Percentiles rank a stretch among this genome's conserved stretches.
Evolutionary conservation across 2,797 vertebrate species (phyloP).

Genomic region (Adelosebastes latens): DNA sequence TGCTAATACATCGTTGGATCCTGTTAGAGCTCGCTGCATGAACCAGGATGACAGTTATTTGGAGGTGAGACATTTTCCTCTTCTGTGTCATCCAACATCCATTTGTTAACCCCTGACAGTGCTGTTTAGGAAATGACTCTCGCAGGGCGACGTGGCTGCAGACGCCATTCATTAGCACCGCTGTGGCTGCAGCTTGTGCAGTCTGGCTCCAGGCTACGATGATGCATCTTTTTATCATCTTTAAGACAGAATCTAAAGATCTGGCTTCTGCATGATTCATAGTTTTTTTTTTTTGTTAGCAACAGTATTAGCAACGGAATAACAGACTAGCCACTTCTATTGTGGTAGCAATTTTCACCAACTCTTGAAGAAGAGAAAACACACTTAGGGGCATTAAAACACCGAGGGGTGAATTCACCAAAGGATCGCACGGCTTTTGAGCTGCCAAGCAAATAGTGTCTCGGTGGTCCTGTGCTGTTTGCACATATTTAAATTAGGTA

Average conservation of each 20-base stretch:
- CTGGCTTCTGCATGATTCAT: neutral
- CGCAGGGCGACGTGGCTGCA: neutral
- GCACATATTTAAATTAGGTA: no score
- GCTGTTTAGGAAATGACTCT: neutral
- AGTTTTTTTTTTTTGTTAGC: neutral
- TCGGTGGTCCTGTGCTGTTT: no score
- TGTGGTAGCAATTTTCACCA: no score
- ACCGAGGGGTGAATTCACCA: no score
- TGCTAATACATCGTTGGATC: slow-evolving; percentile 9
- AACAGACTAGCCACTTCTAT: neutral
- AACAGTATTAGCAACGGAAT: neutral
- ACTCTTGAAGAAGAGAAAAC: no score
- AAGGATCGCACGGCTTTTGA: no score
- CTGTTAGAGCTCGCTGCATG: neutral
- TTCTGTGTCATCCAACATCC: neutral
- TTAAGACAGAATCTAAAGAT: neutral
- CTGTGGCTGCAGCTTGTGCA: neutral
- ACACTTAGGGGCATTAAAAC: no score
- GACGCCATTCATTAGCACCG: neutral
- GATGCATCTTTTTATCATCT: neutral
- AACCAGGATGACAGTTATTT: slow-evolving; percentile 10
- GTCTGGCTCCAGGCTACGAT: neutral
- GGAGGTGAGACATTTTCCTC: slow-evolving; percentile 8
- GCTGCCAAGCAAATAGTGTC: no score
- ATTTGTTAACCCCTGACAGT: neutral